Percentiles rank a stretch among this genome's conserved stretches.
Evolutionary conservation across 2,888 invertebrate species (phyloP).

Genomic region (Acrocyrtus sp.): DNA sequence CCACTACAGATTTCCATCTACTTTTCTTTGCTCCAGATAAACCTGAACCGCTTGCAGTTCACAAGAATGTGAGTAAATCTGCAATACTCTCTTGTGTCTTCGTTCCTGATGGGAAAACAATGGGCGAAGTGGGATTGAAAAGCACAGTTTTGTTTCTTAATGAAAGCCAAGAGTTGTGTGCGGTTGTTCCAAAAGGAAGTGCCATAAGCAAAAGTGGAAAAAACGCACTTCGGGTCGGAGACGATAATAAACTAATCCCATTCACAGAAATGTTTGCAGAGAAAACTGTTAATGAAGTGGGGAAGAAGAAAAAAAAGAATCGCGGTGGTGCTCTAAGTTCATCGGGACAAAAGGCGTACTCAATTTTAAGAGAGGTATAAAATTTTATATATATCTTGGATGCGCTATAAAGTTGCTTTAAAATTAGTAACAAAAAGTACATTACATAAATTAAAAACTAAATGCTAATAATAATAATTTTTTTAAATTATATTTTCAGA

Average conservation of each 20-base stretch:
- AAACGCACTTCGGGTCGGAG: constrained; percentile 4
- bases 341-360: constrained; percentile 28
- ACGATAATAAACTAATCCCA: constrained; percentile 35
- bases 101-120: constrained; percentile 26
- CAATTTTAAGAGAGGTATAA: constrained; percentile 54
- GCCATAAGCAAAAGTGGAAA: constrained; percentile 13
- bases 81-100: constrained; percentile 52
- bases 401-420: too few species aligned
- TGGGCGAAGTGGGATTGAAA: constrained; percentile 30
- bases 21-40: constrained; percentile 46
- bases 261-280: constrained; percentile 56
- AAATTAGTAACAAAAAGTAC: too few species aligned
- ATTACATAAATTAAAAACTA: too few species aligned
- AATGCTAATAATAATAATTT: not conserved
- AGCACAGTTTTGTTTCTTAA: constrained; percentile 56
- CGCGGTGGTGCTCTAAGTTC: not conserved
- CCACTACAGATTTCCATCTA: constrained; percentile 72
- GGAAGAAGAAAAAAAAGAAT: too few species aligned
- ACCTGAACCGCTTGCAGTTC: constrained; percentile 40
- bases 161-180: constrained; percentile 54
- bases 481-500: constrained; percentile 37
- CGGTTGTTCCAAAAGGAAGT: constrained; percentile 31
- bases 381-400: not conserved
- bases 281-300: constrained; percentile 41
- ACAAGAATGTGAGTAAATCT: constrained; percentile 48